These are phyloP conservation scores for Paramormyrops kingsleyae DNA, from an alignment of 2,113 vertebrate genomes.

Conservation along the genomic window DNA sequence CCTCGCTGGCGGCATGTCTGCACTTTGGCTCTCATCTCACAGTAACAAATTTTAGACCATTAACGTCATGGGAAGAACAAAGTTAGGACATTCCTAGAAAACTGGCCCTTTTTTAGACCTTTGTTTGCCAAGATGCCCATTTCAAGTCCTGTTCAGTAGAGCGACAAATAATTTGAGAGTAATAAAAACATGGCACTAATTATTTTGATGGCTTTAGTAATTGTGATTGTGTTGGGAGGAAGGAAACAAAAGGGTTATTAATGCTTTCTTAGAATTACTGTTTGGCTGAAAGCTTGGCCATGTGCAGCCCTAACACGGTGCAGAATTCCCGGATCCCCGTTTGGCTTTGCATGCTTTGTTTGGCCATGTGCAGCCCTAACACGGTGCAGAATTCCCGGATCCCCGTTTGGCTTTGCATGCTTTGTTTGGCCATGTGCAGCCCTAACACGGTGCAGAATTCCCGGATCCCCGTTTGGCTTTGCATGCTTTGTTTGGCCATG, in stretches of 20 bases:
- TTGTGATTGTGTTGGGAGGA: background rate
- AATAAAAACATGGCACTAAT: background rate
- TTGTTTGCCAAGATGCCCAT: background rate
- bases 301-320: background rate
- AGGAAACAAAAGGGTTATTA: background rate
- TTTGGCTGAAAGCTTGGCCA: constrained; percentile 4
- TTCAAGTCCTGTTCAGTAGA: background rate
- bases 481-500: background rate
- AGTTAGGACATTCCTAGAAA: background rate
- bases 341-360: too few relatives aligned
- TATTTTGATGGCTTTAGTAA: background rate
- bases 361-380: background rate
- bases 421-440: background rate
- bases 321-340: background rate
- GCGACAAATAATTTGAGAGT: background rate
- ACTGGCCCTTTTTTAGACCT: background rate
- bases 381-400: background rate
- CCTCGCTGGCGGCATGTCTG: background rate
- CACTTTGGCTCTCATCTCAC: background rate
- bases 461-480: background rate
- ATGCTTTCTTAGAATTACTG: background rate
- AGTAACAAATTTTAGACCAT: background rate
- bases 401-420: background rate
- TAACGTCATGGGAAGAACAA: background rate
- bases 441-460: background rate